These are phyloP conservation scores for Aphelocoma coerulescens DNA, from an alignment of 2,113 vertebrate species.

Conservation along the genomic window DNA sequence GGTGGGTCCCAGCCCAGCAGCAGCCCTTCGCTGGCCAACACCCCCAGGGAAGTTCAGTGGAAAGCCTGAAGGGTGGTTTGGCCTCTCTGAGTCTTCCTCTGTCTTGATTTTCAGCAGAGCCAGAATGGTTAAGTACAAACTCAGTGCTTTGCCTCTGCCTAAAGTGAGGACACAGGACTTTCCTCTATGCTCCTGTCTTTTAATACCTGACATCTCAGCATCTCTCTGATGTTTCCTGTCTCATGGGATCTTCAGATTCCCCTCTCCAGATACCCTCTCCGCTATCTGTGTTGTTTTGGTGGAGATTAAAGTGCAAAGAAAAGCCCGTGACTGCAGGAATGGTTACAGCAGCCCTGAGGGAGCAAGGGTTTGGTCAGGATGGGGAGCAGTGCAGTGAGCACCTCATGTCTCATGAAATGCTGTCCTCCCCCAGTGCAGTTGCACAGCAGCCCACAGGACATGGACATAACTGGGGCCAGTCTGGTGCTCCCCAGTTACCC, in stretches of 20 bases:
- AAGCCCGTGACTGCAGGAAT: neutral
- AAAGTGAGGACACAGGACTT: neutral
- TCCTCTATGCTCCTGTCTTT: neutral
- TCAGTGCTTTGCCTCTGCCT: neutral
- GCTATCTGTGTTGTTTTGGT: neutral
- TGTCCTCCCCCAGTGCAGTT: neutral
- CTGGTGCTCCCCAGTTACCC: neutral
- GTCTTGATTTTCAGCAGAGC: neutral
- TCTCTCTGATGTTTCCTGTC: neutral
- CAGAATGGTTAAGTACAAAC: neutral
- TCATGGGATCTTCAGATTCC: neutral
- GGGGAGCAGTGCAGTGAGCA: neutral
- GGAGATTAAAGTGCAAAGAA: neutral
- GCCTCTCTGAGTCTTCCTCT: neutral
- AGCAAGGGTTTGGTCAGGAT: neutral
- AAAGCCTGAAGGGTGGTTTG: neutral
- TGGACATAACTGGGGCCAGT: neutral
- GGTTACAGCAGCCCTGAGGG: neutral
- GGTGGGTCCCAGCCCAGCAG: neutral
- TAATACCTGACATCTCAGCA: neutral
- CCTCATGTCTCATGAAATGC: neutral
- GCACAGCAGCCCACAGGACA: neutral
- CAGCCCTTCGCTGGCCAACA: neutral
- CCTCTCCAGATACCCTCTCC: neutral
- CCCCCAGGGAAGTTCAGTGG: neutral